These are phyloP conservation scores for Galbula dea DNA, from an alignment of 2,113 vertebrate genomes.

Conservation along the genomic window DNA sequence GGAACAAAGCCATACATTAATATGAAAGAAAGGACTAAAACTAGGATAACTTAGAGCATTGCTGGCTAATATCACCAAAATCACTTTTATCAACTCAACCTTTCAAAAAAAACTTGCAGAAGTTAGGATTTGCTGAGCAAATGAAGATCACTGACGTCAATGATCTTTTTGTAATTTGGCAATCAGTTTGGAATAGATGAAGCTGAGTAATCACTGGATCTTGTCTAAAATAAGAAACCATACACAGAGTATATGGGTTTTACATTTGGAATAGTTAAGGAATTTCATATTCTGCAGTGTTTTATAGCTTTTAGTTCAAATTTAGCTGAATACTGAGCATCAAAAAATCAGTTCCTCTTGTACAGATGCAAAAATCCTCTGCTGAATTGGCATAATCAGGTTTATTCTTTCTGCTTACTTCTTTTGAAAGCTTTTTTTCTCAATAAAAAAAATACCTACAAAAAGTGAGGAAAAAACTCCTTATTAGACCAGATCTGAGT, in stretches of 20 bases:
- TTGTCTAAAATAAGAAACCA: constrained; percentile 34
- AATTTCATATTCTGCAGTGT: neutral
- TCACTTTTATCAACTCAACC: neutral
- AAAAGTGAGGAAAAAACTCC: neutral
- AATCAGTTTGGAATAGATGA: neutral
- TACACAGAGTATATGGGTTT: too few relatives aligned
- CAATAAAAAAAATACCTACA: neutral
- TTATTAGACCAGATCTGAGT: neutral
- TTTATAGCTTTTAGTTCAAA: neutral
- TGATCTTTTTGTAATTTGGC: neutral
- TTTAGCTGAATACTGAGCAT: constrained; percentile 4
- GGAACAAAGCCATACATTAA: neutral
- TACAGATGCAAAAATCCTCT: constrained; percentile 28
- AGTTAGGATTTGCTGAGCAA: neutral
- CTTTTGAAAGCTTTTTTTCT: neutral
- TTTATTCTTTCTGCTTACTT: neutral
- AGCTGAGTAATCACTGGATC: constrained; percentile 40
- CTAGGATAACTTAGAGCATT: neutral
- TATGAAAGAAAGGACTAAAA: neutral
- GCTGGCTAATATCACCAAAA: neutral
- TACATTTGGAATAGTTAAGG: neutral
- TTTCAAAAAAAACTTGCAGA: neutral
- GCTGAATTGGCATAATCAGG: neutral
- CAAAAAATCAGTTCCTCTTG: constrained; percentile 56
- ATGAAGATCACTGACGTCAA: neutral